A percentile compares a stretch with the other conserved stretches of the same genome.
These are phyloP conservation scores for Caradrina kadenii DNA, from an alignment of 2,888 invertebrate species.

Conservation along the genomic window DNA sequence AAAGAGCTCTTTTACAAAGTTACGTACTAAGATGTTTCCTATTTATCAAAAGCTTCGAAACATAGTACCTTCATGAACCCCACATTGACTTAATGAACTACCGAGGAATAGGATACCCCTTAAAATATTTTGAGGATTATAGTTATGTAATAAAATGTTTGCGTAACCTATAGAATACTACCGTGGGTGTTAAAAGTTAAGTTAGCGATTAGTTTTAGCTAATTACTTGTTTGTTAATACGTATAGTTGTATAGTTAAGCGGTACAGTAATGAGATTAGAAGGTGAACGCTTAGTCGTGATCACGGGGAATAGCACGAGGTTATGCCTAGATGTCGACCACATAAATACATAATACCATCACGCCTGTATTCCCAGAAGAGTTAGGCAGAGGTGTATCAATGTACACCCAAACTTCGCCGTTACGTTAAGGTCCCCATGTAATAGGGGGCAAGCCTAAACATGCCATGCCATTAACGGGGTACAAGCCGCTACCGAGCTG, in stretches of 20 bases:
- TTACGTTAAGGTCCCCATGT: too few relatives aligned
- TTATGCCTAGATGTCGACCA: not conserved
- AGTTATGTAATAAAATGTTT: constrained; percentile 3
- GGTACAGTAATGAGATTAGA: constrained; percentile 66
- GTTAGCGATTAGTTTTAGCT: constrained; percentile 45
- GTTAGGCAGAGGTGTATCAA: too few relatives aligned
- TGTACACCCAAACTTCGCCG: too few relatives aligned
- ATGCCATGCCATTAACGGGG: too few relatives aligned
- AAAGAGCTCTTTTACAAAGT: too few relatives aligned
- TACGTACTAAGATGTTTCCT: too few relatives aligned
- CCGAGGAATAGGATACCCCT: not conserved
- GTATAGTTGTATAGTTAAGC: constrained; percentile 54
- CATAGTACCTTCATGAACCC: not conserved
- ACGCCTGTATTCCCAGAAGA: too few relatives aligned
- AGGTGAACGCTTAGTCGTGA: constrained; percentile 52
- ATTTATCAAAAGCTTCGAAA: too few relatives aligned
- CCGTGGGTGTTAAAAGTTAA: constrained; percentile 12
- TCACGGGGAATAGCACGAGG: constrained; percentile 55
- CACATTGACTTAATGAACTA: not conserved
- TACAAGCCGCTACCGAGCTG: too few relatives aligned
- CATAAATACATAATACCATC: too few relatives aligned
- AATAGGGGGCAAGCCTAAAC: too few relatives aligned
- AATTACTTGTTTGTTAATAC: constrained; percentile 50
- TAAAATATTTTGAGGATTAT: not conserved
- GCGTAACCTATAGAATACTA: constrained; percentile 9